Conservation (phyloP, 2,888 invertebrate species). For the Sminthurinus aureus region DNA sequence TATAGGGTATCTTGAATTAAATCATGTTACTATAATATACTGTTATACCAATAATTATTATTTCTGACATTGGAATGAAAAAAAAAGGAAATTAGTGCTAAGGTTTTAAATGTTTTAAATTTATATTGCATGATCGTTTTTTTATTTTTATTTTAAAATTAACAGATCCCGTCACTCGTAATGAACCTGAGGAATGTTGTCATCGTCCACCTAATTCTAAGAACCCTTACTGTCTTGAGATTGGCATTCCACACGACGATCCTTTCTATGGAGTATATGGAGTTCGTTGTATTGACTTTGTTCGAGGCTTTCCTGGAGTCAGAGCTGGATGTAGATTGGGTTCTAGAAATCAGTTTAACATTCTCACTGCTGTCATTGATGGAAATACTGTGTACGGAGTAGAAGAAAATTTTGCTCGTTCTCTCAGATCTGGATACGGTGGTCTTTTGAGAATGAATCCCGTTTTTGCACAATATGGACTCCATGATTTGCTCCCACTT, state of each 20-base stretch:
- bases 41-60: too few relatives aligned
- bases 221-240: constrained; percentile 91
- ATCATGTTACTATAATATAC: too few relatives aligned
- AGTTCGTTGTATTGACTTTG: constrained; percentile 88
- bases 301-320: constrained; percentile 85
- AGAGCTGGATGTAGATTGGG: constrained; percentile 88
- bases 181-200: constrained; percentile 92
- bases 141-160: too few relatives aligned
- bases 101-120: too few relatives aligned
- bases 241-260: constrained; percentile 86
- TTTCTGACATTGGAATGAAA: too few relatives aligned
- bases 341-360: constrained; percentile 84
- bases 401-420: constrained; percentile 81
- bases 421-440: constrained; percentile 81
- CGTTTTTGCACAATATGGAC: constrained; percentile 83
- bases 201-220: constrained; percentile 80
- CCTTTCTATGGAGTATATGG: constrained; percentile 87
- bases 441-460: constrained; percentile 88
- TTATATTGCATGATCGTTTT: too few relatives aligned
- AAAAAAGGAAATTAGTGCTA: too few relatives aligned
- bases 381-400: constrained; percentile 91
- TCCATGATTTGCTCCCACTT: constrained; percentile 85
- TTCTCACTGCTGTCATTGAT: constrained; percentile 84
- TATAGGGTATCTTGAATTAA: too few relatives aligned
- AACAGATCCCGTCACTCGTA: constrained; percentile 81